Evolutionary conservation across 1,140 invertebrate species (phyloP).

Genomic region (Hormaphis cornu): DNA sequence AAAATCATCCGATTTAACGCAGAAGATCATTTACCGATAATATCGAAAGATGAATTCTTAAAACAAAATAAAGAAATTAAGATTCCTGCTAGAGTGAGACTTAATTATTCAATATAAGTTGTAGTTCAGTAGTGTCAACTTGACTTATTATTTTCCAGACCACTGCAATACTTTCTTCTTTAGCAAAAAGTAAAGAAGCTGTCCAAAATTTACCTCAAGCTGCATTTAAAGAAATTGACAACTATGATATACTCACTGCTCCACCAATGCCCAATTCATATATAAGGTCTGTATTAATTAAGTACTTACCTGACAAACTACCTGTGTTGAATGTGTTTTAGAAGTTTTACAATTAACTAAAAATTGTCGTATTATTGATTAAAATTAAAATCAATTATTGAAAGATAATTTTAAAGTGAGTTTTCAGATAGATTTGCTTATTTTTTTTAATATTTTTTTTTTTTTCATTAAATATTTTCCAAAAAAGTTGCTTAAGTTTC

Average conservation of each 20-base stretch:
- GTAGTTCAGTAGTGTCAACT: not conserved
- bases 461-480: too few relatives aligned
- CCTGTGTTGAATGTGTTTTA: conserved; percentile 9
- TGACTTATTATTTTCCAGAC: conserved; percentile 15
- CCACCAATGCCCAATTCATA: conserved; percentile 70
- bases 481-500: too few relatives aligned
- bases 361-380: too few relatives aligned
- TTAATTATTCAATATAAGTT: not conserved
- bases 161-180: conserved; percentile 10
- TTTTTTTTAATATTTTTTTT: too few relatives aligned
- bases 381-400: too few relatives aligned
- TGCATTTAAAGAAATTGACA: conserved; percentile 63
- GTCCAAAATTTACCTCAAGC: conserved; percentile 65
- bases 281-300: conserved; percentile 44
- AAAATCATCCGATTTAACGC: conserved; percentile 8
- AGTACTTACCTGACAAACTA: too few relatives aligned
- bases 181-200: conserved; percentile 36
- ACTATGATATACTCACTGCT: conserved; percentile 70
- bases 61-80: not conserved
- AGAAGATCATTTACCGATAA: not conserved
- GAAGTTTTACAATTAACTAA: too few relatives aligned
- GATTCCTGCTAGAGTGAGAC: not conserved
- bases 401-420: too few relatives aligned
- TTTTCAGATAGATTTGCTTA: too few relatives aligned
- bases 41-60: conserved; percentile 6